Base-by-base conservation (phyloP, 2,888 invertebrate species). In the Campoplex nolae region DNA sequence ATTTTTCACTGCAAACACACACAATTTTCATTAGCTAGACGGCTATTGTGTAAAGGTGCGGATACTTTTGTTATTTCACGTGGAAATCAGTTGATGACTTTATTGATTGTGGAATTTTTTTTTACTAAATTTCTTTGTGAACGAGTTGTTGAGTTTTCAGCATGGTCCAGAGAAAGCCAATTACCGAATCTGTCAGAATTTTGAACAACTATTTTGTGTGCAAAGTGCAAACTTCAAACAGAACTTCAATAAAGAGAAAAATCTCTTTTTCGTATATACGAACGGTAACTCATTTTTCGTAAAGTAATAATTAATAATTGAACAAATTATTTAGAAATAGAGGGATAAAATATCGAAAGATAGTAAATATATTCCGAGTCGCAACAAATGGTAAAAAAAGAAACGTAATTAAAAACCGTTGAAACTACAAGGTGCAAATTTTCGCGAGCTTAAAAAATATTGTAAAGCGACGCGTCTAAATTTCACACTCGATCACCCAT, bases 401-500 rank as follows among this genome's bases (percentile, higher is more conserved):
- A 0, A 23, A 3, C 38, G 48, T 42, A 1, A 51, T 28, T 65
- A n/a, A 54, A 16, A 68, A 32, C 6, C 70, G 65, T 75, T 56
- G 84, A 51, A 68, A 81, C 58, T 84, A 35, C 62, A 62, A 48
- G 74, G 77, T 73, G 79, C 54, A 76, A 83, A 51, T 77, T 35
- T 16, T 78, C 62, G 84, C 71, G 68, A 87, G 54, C 70, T 68
- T 74, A 54, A 84, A 78, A 32, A 68, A 70, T 77, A 81, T 84
- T 35, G 67, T 78, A 58, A 77, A 86, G 84, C 81, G 73, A 78
- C 86, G 77, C 80, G 68, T 67, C 56, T 67, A 54, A 70, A 54
- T 81, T 82, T 74, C 13, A 75, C 87, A 84, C 87, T 87, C 87
- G 87, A 87, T 87, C 87, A 87, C 87, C 87, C 77, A 62, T 81